These are phyloP conservation scores for Euschistus heros DNA, from an alignment of 1,140 invertebrate genomes.

Conservation along the genomic window DNA sequence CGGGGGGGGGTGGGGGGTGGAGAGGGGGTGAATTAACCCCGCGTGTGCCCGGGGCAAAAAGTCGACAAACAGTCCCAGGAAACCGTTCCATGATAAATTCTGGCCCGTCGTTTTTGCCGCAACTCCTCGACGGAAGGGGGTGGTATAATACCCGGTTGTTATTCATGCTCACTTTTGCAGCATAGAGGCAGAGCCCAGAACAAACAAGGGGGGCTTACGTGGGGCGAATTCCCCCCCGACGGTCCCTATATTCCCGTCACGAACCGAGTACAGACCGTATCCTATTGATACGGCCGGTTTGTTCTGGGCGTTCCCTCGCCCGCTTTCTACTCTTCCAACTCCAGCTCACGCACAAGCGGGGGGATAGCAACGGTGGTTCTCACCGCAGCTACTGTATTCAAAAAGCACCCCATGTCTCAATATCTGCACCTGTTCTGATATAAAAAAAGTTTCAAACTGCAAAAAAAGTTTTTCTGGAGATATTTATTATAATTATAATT, in stretches of 20 bases:
- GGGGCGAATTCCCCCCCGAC: neutral
- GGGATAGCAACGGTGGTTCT: too few species aligned
- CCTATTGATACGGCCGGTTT: neutral
- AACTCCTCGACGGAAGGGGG: neutral
- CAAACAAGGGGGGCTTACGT: neutral
- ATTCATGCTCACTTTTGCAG: slow-evolving; percentile 12
- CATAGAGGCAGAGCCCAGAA: neutral
- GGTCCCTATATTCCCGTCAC: neutral
- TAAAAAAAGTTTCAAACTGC: too few species aligned
- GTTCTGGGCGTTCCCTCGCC: neutral
- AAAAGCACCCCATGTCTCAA: too few species aligned
- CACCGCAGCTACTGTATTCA: too few species aligned
- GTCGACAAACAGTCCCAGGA: neutral
- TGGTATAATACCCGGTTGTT: slow-evolving; percentile 1
- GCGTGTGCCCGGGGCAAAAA: neutral
- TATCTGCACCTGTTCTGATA: too few species aligned
- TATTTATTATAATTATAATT: too few species aligned
- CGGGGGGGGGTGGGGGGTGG: slow-evolving; percentile 2
- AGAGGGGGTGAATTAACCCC: slow-evolving; percentile 22
- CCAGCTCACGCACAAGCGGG: too few species aligned
- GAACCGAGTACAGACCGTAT: neutral
- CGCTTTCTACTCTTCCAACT: too few species aligned
- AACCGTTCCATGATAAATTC: neutral
- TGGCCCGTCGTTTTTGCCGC: neutral
- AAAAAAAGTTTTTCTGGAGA: too few species aligned